Base-by-base conservation (phyloP, 1,140 invertebrate genomes). In the Drosophila gunungcola region DNA sequence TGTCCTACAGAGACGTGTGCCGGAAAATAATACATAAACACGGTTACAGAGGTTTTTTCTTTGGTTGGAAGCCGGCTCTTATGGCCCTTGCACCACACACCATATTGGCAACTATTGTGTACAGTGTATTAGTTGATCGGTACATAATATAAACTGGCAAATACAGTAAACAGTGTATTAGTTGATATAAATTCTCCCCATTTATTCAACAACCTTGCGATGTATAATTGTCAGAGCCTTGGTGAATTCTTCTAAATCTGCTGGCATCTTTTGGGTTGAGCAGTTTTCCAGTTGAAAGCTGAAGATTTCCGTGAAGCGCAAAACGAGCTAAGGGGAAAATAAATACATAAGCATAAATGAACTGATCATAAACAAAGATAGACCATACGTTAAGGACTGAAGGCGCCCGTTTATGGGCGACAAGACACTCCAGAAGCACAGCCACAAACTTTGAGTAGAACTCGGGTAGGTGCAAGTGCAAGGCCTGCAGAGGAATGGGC, bases 391-490 rank as follows among this genome's bases (percentile, higher is more conserved):
- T 36, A 2, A 68, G 7, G 54, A 89, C 46, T 6, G 21, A 11
- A 3, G 51, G 25, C 3, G 21, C 43, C 3, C 41, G 60, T 5
- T 74, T 21, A 52, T 89, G 80, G 4, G 46, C 29, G 0, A 42
- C 51, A 29, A 90, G 12, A 4, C 68, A 63, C 32, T 90, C 68
- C 29, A 89, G 9, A 3, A 89, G 61, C 0, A 74, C 49, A 5
- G 85, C 69, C 10, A 84, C 77, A 75, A 90, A 89, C 54, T 89
- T 89, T 0, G 16, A 39, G 7, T 62, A 72, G 52, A 89, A 89
- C 29, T 90, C 69, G 0, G 36, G 11, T 25, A 89, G 42, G 45
- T 89, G 84, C 1, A 34, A 2, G 7, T 69, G 46, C n/a, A 90
- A 16, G 0, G 62, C 73, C 6, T 70, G 67, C 13, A 89, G 25